Evolutionary conservation across 2,888 invertebrate species (phyloP), one percentile per base, ranked within the genome.

Genomic region (Leistus spinibarbis): DNA sequence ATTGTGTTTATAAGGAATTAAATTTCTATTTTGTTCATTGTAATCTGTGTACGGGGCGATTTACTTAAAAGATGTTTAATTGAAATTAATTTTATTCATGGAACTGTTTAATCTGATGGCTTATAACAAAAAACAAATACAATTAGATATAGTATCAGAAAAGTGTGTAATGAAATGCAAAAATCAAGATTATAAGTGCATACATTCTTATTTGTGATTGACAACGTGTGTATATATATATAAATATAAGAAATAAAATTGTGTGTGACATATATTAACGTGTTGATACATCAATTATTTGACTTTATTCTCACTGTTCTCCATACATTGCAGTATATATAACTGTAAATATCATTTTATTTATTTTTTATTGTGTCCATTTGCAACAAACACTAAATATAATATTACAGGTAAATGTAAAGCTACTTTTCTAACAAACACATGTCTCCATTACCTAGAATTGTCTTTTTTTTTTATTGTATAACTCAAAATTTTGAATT

Each of bases 311-410:
- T 71, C 62, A 73, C 60, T 67, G 62, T 67, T 67, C 73, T 73
- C 60, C 73, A 73, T 73, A 73, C 73, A 73, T 57, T 57, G 19
- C 66, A 73, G 54, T 73, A 67, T 73, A 73, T 67, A 73, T 67
- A 66, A 62, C 40, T 7, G 66, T 71, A 62, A 54, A 22, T 63
- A 60, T 68, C n/a, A n/a, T n/a, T n/a, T n/a, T n/a, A n/a, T n/a
- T n/a, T n/a, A 16, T 54, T 13, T 60, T 60, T 20, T 19, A 22
- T 60, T 60, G 22, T 56, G 56, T 56, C 7, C 40, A 65, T 66
- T 24, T 67, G 73, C 73, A 67, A 73, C 73, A 73, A 67, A 73
- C 62, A 73, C 20, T 64, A n/a, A 24, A 24, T 72, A 72, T 66
- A 72, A 73, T 54, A 20, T 73, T 66, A 65, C 65, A 65, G 54